Evolutionary conservation across 2,113 vertebrate genomes (phyloP), one percentile per base, ranked within the genome.

Genomic region (Castor canadensis): DNA sequence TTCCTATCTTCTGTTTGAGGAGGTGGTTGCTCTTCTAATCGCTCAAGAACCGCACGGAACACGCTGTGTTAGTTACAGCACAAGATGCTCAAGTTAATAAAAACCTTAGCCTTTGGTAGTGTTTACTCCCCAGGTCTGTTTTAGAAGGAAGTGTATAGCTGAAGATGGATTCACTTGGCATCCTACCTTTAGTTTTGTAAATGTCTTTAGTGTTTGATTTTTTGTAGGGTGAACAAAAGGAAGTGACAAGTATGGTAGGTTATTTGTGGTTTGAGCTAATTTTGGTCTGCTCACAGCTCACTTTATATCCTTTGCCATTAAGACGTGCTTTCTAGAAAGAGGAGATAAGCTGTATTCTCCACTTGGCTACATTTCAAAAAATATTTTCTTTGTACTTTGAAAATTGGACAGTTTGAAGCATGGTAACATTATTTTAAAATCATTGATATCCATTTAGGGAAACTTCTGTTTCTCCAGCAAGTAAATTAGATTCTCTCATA

Each of bases 211-310:
- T 92, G 83, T 94, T 95, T 89, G 71, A 80, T 83, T 94, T 95
- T 56, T 19, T 96, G 93, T 96, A 97, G 93, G 89, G 62, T 91
- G 95, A 94, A 94, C 91, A 56, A 89, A 92, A 97, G 96, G 96
- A 97, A 93, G 75, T 89, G 96, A 95, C 96, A 96, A 96, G 95
- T 89, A 11, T 95, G 94, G 89, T 93, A 93, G 94, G 79, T 92
- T 97, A 94, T 96, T 96, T 97, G 95, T 95, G 96, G 96, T 96
- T 95, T 97, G 91, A 95, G 96, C 94, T 97, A 94, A 97, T 97
- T 98, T 98, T 98, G 97, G 88, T 13, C 71, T 95, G 58, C 94
- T 96, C 96, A 95, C 93, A 89, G 89, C 91, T 97, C 77, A 56
- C 87, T 97, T 91, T 94, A 40, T 94, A 75, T 92, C 89, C 92